Base-by-base conservation (phyloP, 2,797 vertebrate genomes). In the Erpetoichthys calabaricus region DNA sequence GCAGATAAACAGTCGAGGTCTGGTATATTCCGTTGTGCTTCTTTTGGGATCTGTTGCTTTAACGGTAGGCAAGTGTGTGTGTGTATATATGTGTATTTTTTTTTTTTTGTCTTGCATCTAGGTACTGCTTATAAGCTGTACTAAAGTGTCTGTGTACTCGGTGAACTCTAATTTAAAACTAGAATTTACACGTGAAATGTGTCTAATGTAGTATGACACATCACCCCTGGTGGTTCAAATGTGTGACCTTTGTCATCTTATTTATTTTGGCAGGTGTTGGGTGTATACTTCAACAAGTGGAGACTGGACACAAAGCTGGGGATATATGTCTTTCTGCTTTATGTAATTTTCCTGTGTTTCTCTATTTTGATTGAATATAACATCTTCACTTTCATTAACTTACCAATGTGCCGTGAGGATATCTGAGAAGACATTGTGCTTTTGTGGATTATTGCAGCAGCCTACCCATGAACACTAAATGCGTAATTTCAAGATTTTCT, bases 291-390 rank as follows among this genome's bases (percentile, higher is more conserved):
- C 59, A 98, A 98, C 70, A 89, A 88, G 49, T 98, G 95, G 95
- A 83, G 79, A 70, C 85, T 98, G 74, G 91, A 97, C 74, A 67
- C 70, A 62, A 94, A 87, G 76, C 83, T 98, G 70, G 95, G 95
- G 6, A 3, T 89, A 51, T 97, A 91, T 0, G 91, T 91, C 57
- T 75, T 98, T 63, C 44, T 88, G 62, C 84, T 98, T 67, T 98
- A 98, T 25, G 88, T 74, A 3, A 0, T 98, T 72, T 98, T 98
- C 82, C 73, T 98, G 70, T 96, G 90, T 81, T 86, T 98, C 79
- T 98, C 95, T 51, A 80, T 98, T 74, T 79, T 98, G 84, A 98
- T 98, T 56, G 95, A 98, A 73, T 98, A 89, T 75, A 98, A 98
- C 8, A 86, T 98, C 74, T 98, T 98, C 81, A 98, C 94, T 51